These are phyloP conservation scores for Epizoanthus fatuus DNA, from an alignment of 92 coral and sea anemone species.

Conservation along the genomic window DNA sequence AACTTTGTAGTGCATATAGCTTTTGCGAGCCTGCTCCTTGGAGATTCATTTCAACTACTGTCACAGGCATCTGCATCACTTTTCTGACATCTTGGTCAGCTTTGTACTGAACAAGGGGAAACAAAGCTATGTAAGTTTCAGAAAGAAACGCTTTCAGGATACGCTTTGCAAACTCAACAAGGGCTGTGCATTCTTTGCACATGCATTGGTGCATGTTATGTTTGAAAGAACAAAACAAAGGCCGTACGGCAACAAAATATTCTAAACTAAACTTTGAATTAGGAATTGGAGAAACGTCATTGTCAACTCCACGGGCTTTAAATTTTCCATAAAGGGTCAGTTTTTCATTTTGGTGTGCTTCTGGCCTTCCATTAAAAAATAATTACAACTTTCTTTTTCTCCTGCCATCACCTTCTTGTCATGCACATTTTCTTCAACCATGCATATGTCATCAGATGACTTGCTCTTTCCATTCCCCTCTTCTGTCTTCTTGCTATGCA, in stretches of 20 bases:
- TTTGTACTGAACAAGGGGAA: conserved; percentile 35
- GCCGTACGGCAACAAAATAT: conserved; percentile 39
- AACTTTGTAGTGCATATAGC: conserved; percentile 18
- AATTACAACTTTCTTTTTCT: conserved; percentile 13
- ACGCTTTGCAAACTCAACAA: conserved; percentile 18
- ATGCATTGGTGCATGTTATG: not conserved
- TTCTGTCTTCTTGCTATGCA: conserved; percentile 11
- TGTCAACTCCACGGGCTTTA: conserved; percentile 21
- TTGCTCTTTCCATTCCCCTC: no score
- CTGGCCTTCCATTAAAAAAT: conserved; percentile 36
- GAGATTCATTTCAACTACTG: conserved; percentile 33
- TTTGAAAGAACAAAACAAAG: conserved; percentile 28
- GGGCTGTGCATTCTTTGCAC: conserved; percentile 37
- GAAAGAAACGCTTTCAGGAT: conserved; percentile 18
- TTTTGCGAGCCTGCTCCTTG: conserved; percentile 41
- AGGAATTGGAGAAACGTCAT: conserved; percentile 31
- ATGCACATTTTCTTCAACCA: not conserved
- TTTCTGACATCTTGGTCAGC: conserved; percentile 54
- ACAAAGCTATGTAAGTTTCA: not conserved
- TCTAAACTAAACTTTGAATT: conserved; percentile 31
- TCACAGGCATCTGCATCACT: conserved; percentile 47
- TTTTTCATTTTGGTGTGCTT: conserved; percentile 30
- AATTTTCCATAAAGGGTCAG: conserved; percentile 29
- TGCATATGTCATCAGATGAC: no score
- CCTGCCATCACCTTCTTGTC: conserved; percentile 9